Evolutionary conservation across 2,888 invertebrate species (phyloP), one percentile per base, ranked within the genome.

Genomic region (Synergus gifuensis): DNA sequence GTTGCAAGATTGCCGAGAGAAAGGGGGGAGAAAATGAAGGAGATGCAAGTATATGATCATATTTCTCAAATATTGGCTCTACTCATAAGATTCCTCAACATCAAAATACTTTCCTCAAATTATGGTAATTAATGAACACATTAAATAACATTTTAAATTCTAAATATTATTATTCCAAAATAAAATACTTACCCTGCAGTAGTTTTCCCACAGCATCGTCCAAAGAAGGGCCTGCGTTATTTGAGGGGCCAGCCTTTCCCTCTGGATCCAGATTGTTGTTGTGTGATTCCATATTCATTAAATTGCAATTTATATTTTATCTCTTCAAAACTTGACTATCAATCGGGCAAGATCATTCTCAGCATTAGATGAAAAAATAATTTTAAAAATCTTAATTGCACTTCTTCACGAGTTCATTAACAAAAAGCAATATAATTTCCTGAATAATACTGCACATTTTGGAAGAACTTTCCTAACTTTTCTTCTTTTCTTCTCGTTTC

Each of bases 121-220:
- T 54, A 54, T n/a, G n/a, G 16, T n/a, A 54, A 54, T 54, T 54
- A 9, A n/a, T 2, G n/a, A 54, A 2, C 8, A n/a, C 16, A 54
- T 54, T 54, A 54, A 54, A 54, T 8, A 54, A 8, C n/a, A 54
- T n/a, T 54, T 9, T 9, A 22, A 22, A 11, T 60, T 60, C 4
- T 0, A 60, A 60, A 60, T 60, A 60, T 60, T n/a, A n/a, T 14
- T 12, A 18, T 22, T 22, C 5, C 16, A 8, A 49, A 14, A 36
- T 16, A 28, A 54, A 73, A 73, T 16, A 22, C 63, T 76, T 76
- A 92, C 92, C 92, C 90, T 92, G 91, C 22, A 92, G 86, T 46
- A 92, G 83, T 78, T 92, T 92, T 67, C 91, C 92, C 9, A 92
- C 92, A 4, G 91, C 92, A 77, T 92, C 92, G 78, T 92, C 92